Conservation (phyloP, 1,140 invertebrate species). For the Odontomachus brunneus region DNA sequence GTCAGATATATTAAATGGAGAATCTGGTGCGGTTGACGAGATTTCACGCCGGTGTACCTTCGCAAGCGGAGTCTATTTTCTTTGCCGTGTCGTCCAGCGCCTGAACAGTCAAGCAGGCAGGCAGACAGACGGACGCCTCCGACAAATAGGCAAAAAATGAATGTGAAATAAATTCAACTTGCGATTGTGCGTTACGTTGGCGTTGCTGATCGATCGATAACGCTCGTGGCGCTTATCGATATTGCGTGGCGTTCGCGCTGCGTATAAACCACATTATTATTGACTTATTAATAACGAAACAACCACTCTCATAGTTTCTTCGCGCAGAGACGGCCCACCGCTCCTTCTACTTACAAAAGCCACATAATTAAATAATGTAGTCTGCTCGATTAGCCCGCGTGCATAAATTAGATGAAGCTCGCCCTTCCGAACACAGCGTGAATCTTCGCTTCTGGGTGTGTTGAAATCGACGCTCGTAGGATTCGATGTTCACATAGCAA, state of each 20-base stretch:
- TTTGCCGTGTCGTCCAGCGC: neutral
- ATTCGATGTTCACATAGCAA: conserved; percentile 6
- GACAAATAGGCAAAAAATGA: conserved; percentile 1
- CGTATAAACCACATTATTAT: neutral
- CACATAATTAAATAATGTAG: conserved; percentile 37
- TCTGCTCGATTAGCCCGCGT: conserved; percentile 9
- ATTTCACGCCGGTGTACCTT: neutral
- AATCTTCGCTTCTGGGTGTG: neutral
- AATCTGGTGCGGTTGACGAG: neutral
- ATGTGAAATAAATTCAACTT: neutral
- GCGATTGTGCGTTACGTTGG: conserved; percentile 47
- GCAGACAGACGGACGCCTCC: neutral
- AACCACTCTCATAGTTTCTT: too few relatives aligned
- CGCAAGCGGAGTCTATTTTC: neutral
- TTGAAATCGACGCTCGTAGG: neutral
- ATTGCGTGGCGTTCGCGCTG: neutral
- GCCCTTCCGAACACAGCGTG: too few relatives aligned
- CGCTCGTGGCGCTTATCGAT: conserved; percentile 45
- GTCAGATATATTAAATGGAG: neutral
- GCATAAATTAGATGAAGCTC: conserved; percentile 9
- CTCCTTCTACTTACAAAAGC: neutral
- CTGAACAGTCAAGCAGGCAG: conserved; percentile 31
- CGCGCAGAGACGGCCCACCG: too few relatives aligned
- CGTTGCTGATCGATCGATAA: conserved; percentile 64
- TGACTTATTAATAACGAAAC: too few relatives aligned